Evolutionary conservation across 2,113 vertebrate species (phyloP), one percentile per base, ranked within the genome.

Genomic region (Ameiurus melas): DNA sequence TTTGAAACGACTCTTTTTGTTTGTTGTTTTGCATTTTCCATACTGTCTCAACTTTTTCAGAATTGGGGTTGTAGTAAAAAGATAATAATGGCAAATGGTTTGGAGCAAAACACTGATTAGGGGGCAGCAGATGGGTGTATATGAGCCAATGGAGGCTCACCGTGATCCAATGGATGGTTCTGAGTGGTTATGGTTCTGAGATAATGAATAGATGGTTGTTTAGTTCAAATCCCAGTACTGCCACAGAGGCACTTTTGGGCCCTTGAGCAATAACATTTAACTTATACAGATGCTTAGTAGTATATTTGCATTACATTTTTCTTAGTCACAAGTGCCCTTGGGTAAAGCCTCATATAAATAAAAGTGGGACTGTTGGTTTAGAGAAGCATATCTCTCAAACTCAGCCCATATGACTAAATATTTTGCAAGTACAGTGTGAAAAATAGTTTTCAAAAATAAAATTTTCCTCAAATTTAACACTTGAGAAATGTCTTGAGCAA

Each of bases 101-200:
- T 62, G 60, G 30, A 83, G 17, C 30, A 33, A 53, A 57, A 81
- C 66, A 77, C 12, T 80, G 71, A 53, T 83, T 90, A 58, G 85
- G 83, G 90, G 77, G 68, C 13, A 87, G 51, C 55, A 81, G 30
- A 39, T 82, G 9, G 19, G 55, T 51, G 4, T 58, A 43, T 77
- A 77, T 19, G 30, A 60, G 17, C 14, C 57, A 43, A 2, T 33
- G 78, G 14, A 55, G 27, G 27, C 10, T 81, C 51, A 17, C n/a
- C 5, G n/a, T 5, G 55, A 39, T 39, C 9, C 5, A 53, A 1
- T 51, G 53, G 53, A 58, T 36, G 36, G 36, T 36, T 36, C 36
- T 36, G 36, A 53, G 81, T 83, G 58, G 81, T 64, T 43, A 43
- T 64, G 20, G 36, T 64, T 64, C 58, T 14, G 58, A 83, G 60